These are phyloP conservation scores for Polydrusus tereticollis DNA, from an alignment of 2,888 invertebrate species.

Conservation along the genomic window DNA sequence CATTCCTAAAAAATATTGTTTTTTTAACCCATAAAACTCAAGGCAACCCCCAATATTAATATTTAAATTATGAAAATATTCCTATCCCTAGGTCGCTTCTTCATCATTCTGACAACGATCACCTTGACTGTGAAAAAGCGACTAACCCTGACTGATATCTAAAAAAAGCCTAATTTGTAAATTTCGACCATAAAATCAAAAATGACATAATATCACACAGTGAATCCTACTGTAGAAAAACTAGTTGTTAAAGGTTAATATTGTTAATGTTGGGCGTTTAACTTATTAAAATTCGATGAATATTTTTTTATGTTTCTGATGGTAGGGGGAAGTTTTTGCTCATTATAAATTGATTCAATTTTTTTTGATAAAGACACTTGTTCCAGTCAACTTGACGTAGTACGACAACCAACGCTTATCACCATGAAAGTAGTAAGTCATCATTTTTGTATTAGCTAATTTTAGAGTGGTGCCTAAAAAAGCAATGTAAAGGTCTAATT, in stretches of 20 bases:
- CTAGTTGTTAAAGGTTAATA: background rate
- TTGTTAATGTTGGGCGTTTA: background rate
- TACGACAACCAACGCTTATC: background rate
- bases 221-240: background rate
- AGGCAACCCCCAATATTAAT: background rate
- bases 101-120: background rate
- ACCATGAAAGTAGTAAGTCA: constrained; percentile 13
- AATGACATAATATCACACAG: constrained; percentile 3
- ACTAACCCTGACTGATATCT: constrained; percentile 10
- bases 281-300: background rate
- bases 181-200: constrained; percentile 1
- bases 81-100: background rate
- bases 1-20: background rate
- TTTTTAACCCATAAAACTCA: background rate
- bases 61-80: background rate
- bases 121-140: constrained; percentile 5
- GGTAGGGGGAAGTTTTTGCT: background rate
- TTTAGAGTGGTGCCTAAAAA: too few species aligned
- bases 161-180: constrained; percentile 15
- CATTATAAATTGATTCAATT: background rate
- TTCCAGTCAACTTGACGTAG: constrained; percentile 1
- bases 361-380: background rate
- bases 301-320: background rate
- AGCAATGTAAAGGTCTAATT: too few species aligned
- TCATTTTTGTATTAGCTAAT: background rate